A percentile compares a stretch with the other conserved stretches of the same genome.
Evolutionary conservation across 2,888 invertebrate genomes (phyloP).

Genomic region (Folsomia manolachei): DNA sequence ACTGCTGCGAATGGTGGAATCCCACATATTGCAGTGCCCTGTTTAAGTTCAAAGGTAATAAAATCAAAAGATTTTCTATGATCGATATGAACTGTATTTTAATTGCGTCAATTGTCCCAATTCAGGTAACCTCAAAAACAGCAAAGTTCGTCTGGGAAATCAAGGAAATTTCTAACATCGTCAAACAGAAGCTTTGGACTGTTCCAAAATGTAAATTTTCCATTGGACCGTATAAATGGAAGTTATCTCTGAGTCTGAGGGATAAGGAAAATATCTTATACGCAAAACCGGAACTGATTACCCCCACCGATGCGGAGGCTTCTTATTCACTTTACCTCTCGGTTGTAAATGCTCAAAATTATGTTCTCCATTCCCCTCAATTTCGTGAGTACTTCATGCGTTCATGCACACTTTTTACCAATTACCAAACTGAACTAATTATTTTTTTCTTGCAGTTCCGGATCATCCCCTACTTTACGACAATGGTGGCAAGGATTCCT

Average conservation of each 20-base stretch:
- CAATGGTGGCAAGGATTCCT: no score
- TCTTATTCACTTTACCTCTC: constrained; percentile 25
- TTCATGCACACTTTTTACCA: neutral
- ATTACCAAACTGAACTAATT: neutral
- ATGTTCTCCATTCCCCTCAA: constrained; percentile 24
- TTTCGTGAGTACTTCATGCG: constrained; percentile 5
- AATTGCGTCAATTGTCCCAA: neutral
- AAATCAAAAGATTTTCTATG: neutral
- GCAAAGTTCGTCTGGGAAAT: constrained; percentile 34
- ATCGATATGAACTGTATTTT: neutral
- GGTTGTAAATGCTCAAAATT: constrained; percentile 26
- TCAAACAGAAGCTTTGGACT: constrained; percentile 24
- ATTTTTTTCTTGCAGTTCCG: neutral
- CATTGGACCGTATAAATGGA: constrained; percentile 25
- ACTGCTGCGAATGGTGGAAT: no score
- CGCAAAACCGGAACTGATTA: constrained; percentile 20
- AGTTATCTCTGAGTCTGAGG: constrained; percentile 9
- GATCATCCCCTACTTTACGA: neutral
- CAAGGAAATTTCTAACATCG: constrained; percentile 24
- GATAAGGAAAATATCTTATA: constrained; percentile 20
- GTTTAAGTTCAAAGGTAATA: neutral
- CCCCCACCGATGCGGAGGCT: constrained; percentile 24
- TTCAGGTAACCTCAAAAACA: neutral
- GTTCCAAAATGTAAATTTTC: constrained; percentile 28
- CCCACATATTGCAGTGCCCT: no score